These are phyloP conservation scores for Lycocorax pyrrhopterus DNA, from an alignment of 2,113 vertebrate species.

Conservation along the genomic window DNA sequence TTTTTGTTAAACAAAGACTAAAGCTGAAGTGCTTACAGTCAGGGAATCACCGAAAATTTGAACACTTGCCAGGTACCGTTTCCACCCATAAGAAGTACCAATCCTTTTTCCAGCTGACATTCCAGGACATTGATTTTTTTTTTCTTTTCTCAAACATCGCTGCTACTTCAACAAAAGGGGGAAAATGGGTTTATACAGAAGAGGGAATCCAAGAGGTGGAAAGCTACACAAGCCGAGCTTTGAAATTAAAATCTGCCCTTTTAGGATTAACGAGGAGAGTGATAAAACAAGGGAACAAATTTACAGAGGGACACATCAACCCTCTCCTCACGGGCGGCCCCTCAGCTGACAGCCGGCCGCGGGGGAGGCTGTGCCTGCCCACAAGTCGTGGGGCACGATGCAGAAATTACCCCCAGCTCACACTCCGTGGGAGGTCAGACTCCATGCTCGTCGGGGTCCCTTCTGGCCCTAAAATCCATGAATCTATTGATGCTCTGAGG, in stretches of 20 bases:
- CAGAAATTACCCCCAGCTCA: background rate
- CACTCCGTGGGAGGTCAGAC: background rate
- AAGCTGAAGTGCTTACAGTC: background rate
- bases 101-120: background rate
- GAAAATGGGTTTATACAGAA: background rate
- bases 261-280: background rate
- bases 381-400: background rate
- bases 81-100: background rate
- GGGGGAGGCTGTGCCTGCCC: background rate
- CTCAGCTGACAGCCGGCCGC: background rate
- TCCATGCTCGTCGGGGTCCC: background rate
- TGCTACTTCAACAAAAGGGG: background rate
- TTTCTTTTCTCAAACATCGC: background rate
- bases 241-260: background rate
- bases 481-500: slow-evolving; percentile 64
- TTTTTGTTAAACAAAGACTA: background rate
- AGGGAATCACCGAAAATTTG: background rate
- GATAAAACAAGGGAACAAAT: background rate
- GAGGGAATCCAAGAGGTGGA: background rate
- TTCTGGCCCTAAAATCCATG: slow-evolving; percentile 61
- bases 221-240: background rate
- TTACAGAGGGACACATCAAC: background rate
- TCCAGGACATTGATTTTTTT: background rate
- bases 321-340: background rate
- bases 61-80: background rate